Conservation (phyloP, 2,888 invertebrate genomes). For the Ypsolopha scabrella region DNA sequence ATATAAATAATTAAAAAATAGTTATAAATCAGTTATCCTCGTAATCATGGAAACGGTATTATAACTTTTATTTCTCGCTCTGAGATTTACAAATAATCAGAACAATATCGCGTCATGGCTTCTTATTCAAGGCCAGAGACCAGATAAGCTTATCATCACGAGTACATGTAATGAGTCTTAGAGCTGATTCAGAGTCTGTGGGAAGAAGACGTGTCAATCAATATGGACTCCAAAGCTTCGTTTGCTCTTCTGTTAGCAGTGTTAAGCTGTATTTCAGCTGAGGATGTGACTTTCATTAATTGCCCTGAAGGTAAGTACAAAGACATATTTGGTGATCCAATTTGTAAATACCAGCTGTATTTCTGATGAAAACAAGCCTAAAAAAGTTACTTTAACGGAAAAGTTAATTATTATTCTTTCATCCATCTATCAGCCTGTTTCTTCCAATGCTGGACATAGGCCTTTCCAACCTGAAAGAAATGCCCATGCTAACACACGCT, state of each 20-base stretch:
- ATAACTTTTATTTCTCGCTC: too few relatives aligned
- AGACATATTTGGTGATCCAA: neutral
- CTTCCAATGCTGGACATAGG: neutral
- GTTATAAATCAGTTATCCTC: too few relatives aligned
- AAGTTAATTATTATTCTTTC: too few relatives aligned
- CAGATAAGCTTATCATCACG: neutral
- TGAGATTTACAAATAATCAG: neutral
- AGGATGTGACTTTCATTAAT: neutral
- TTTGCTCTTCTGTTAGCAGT: neutral
- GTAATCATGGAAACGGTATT: too few relatives aligned
- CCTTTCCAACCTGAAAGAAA: neutral
- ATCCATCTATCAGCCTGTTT: neutral
- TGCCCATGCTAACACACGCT: too few relatives aligned
- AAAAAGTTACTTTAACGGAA: too few relatives aligned
- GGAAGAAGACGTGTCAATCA: too few relatives aligned
- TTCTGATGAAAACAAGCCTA: too few relatives aligned
- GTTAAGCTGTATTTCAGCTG: neutral
- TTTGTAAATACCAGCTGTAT: neutral
- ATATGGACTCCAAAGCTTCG: neutral
- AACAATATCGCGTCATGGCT: neutral
- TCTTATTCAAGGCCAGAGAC: neutral
- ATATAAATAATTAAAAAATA: too few relatives aligned
- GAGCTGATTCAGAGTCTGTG: too few relatives aligned
- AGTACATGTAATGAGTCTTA: neutral
- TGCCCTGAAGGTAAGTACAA: slow-evolving; percentile 1